Percentiles rank a stretch among this genome's conserved stretches.
Evolutionary conservation across 2,113 vertebrate genomes (phyloP).

Genomic region (Sakesphorus luctuosus): DNA sequence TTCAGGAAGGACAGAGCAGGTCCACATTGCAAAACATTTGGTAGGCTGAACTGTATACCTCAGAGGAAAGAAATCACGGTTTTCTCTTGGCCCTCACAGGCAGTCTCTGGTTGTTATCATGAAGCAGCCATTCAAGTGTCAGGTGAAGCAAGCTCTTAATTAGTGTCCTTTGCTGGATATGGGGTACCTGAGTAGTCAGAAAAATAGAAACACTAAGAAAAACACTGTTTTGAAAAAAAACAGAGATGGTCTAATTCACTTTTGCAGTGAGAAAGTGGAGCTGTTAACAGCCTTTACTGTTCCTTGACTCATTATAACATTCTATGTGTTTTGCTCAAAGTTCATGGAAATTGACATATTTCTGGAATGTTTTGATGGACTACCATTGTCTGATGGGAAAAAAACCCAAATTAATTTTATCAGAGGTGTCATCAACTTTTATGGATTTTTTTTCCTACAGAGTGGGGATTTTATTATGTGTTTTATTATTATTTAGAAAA

Average conservation of each 20-base stretch:
- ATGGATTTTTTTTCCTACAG: neutral
- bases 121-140: neutral
- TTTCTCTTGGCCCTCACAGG: neutral
- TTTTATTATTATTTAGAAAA: constrained; percentile 18
- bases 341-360: neutral
- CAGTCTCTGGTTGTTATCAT: neutral
- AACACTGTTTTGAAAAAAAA: neutral
- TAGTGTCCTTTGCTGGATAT: neutral
- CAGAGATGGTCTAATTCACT: neutral
- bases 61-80: neutral
- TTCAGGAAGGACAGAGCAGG: neutral
- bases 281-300: neutral
- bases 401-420: neutral
- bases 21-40: neutral
- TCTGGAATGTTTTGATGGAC: neutral
- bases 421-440: neutral
- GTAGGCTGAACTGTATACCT: neutral
- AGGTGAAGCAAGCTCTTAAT: neutral
- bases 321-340: neutral
- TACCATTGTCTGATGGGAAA: neutral
- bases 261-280: neutral
- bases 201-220: neutral
- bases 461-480: neutral
- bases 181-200: neutral
- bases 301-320: neutral